Evolutionary conservation across 2,113 vertebrate genomes (phyloP).

Genomic region (Lepus timidus): DNA sequence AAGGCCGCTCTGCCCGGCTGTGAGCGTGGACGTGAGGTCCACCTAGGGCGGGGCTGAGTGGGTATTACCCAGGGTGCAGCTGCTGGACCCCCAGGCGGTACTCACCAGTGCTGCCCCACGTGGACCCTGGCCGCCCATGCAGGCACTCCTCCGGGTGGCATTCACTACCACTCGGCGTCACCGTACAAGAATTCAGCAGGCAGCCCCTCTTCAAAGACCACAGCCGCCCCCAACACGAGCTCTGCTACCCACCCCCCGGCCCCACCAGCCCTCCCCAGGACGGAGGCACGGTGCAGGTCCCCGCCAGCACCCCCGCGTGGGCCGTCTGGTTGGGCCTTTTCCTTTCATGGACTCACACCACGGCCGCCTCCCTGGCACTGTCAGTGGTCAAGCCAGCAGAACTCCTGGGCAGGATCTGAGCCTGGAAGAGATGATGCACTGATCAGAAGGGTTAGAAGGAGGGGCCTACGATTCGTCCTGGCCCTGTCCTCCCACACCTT

Average conservation of each 20-base stretch:
- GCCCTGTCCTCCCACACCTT: not conserved
- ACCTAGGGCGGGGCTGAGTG: rapidly evolving
- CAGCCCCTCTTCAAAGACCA: not conserved
- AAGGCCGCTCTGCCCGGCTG: not conserved
- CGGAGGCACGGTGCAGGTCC: rapidly evolving
- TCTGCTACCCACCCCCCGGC: rapidly evolving
- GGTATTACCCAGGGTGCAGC: not conserved
- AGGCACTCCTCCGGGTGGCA: not conserved
- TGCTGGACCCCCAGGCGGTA: rapidly evolving
- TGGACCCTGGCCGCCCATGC: not conserved
- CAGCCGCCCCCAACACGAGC: rapidly evolving
- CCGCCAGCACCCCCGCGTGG: rapidly evolving
- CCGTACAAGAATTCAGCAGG: too few species aligned
- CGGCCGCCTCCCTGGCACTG: too few species aligned
- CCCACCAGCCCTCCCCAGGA: rapidly evolving
- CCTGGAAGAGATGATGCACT: not conserved
- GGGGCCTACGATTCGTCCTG: rapidly evolving
- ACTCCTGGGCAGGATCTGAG: not conserved
- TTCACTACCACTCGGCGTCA: not conserved
- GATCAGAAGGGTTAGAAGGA: not conserved
- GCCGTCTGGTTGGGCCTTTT: rapidly evolving
- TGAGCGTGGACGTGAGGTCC: rapidly evolving
- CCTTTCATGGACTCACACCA: rapidly evolving
- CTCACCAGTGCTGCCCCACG: not conserved
- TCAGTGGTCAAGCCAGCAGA: not conserved